Evolutionary conservation across 2,888 invertebrate species (phyloP).

Genomic region (Anaspis maculata): DNA sequence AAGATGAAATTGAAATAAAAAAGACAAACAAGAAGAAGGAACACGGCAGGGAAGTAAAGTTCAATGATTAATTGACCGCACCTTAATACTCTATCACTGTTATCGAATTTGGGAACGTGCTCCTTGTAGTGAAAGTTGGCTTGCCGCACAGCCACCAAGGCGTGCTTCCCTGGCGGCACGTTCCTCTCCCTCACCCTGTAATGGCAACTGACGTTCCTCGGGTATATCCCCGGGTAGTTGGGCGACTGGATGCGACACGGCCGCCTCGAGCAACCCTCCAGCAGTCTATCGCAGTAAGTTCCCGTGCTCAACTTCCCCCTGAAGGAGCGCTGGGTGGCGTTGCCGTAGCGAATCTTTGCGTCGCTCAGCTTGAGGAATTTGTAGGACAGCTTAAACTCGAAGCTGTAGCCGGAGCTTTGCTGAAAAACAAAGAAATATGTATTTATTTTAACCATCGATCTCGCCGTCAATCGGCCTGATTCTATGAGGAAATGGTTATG

Average conservation of each 20-base stretch:
- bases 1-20: neutral
- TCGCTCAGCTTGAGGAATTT: constrained; percentile 71
- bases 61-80: constrained; percentile 41
- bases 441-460: no score
- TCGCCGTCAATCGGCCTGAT: no score
- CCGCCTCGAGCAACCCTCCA: constrained; percentile 65
- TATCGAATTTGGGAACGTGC: constrained; percentile 66
- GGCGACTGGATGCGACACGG: constrained; percentile 69
- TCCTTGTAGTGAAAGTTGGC: constrained; percentile 73
- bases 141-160: constrained; percentile 66
- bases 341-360: constrained; percentile 69
- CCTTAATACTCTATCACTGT: constrained; percentile 67
- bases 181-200: constrained; percentile 40
- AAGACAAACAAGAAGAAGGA: neutral
- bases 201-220: constrained; percentile 65
- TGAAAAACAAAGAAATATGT: constrained; percentile 21
- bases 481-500: no score
- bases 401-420: constrained; percentile 69
- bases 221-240: constrained; percentile 86
- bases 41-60: neutral
- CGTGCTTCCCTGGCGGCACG: constrained; percentile 63
- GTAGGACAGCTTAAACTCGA: constrained; percentile 78
- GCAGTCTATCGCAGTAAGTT: constrained; percentile 72
- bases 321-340: constrained; percentile 63
- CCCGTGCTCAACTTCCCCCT: constrained; percentile 67